Percentiles rank a stretch among this genome's conserved stretches.
phyloP scores from a whole-genome alignment of 2,888 invertebrate species.

The Lasiommata megera region DNA sequence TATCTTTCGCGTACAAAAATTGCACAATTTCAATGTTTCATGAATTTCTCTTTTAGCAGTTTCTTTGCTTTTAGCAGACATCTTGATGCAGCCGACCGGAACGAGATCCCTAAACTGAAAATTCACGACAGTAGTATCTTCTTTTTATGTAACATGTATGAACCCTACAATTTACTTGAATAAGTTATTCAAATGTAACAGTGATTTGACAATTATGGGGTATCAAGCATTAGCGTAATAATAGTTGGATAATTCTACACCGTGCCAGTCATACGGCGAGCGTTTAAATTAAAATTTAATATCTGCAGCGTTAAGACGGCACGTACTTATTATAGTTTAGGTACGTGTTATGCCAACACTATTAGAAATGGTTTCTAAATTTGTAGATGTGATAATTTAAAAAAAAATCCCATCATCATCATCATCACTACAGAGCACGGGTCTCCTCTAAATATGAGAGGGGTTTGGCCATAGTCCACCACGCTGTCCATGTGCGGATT shows the following conservation, averaged over 20 bases:
- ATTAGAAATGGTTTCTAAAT: too few species aligned
- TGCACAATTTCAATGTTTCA: slow-evolving; percentile 47
- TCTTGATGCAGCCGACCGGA: not conserved
- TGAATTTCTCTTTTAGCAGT: slow-evolving; percentile 44
- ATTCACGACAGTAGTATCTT: not conserved
- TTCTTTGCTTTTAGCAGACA: slow-evolving; percentile 14
- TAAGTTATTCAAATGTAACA: slow-evolving; percentile 4
- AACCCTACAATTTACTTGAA: not conserved
- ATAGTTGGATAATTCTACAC: slow-evolving; percentile 5
- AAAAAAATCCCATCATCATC: too few species aligned
- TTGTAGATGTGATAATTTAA: too few species aligned
- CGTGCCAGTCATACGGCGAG: not conserved
- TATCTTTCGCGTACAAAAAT: slow-evolving; percentile 50
- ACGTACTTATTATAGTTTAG: too few species aligned
- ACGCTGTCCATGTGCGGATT: too few species aligned
- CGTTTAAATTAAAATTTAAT: not conserved
- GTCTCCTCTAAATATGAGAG: too few species aligned
- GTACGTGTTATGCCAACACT: not conserved
- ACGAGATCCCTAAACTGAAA: slow-evolving; percentile 5
- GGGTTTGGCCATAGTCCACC: too few species aligned
- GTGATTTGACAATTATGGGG: slow-evolving; percentile 8
- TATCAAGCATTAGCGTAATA: not conserved
- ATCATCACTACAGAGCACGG: too few species aligned
- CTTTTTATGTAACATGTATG: not conserved
- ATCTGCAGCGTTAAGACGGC: not conserved